phyloP scores from a whole-genome alignment of 1,140 invertebrate species.

The Papilio machaon region DNA sequence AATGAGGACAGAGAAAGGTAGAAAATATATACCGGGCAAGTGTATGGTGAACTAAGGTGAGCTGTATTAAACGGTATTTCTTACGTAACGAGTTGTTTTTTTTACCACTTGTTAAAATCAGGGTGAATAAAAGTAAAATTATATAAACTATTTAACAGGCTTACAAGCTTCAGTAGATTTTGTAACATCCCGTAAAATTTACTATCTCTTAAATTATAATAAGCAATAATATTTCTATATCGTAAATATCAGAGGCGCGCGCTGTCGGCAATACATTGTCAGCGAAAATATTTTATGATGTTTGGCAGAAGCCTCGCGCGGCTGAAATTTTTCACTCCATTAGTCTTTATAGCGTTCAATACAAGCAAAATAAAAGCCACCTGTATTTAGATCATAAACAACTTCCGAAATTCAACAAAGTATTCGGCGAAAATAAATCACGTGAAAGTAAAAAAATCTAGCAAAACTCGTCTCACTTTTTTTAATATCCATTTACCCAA shows the following conservation, averaged over 20 bases:
- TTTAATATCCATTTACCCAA: neutral
- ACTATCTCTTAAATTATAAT: slow-evolving; percentile 13
- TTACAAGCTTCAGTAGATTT: neutral
- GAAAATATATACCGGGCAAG: neutral
- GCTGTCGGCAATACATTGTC: slow-evolving; percentile 20
- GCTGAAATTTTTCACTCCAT: slow-evolving; percentile 35
- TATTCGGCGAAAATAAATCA: slow-evolving; percentile 2
- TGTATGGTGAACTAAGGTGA: neutral
- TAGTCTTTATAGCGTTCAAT: slow-evolving; percentile 34
- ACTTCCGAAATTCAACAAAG: neutral
- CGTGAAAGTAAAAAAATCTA: neutral
- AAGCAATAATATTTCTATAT: slow-evolving; percentile 23
- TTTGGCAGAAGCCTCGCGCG: slow-evolving; percentile 22
- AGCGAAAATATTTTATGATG: slow-evolving; percentile 31
- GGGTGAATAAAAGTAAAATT: too few relatives aligned
- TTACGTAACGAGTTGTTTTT: too few relatives aligned
- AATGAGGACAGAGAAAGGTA: slow-evolving; percentile 18
- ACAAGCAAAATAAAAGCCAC: slow-evolving; percentile 35
- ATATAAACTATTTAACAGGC: neutral
- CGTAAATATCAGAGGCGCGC: slow-evolving; percentile 5
- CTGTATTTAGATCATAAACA: slow-evolving; percentile 23
- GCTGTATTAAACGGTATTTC: neutral
- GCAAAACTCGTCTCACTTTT: neutral
- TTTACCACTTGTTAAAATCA: too few relatives aligned
- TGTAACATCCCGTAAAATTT: neutral